A percentile compares a stretch with the other conserved stretches of the same genome.
These are phyloP conservation scores for Artibeus jamaicensis DNA, from an alignment of 2,797 vertebrate genomes.

Conservation along the genomic window DNA sequence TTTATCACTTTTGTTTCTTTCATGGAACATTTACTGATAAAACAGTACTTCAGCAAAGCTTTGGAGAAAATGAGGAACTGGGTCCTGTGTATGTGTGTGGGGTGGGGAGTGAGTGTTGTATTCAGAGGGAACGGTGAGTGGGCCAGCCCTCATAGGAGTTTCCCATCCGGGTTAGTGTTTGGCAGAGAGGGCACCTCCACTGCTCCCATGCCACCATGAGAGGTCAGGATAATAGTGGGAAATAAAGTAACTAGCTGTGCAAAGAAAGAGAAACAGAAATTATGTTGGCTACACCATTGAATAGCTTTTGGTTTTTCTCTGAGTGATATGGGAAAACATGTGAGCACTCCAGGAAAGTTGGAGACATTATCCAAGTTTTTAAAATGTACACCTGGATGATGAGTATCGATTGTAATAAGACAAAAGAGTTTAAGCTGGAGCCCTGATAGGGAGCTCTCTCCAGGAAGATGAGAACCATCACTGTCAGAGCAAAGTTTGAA, in stretches of 20 bases:
- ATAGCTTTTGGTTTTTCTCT: background rate
- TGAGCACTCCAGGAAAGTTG: background rate
- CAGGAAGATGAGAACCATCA: accelerated
- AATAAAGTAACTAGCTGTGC: background rate
- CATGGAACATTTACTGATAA: background rate
- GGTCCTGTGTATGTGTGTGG: background rate
- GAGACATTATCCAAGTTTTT: background rate
- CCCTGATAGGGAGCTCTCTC: too few species aligned
- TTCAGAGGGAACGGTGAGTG: too few species aligned
- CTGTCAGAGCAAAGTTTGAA: background rate
- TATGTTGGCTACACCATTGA: background rate
- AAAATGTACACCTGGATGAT: background rate
- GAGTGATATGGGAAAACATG: background rate
- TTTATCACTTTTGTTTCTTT: background rate
- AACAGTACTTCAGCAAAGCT: background rate
- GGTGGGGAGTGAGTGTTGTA: accelerated
- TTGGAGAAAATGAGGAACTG: background rate
- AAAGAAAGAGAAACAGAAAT: background rate
- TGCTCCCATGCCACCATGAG: background rate
- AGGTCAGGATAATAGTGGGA: accelerated
- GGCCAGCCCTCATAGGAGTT: accelerated
- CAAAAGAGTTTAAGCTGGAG: background rate
- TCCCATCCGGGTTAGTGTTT: background rate
- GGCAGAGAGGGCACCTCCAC: background rate
- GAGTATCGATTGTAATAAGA: background rate